Base-by-base conservation (phyloP, 2,888 invertebrate species). In the Rhamphomyia laevipes region DNA sequence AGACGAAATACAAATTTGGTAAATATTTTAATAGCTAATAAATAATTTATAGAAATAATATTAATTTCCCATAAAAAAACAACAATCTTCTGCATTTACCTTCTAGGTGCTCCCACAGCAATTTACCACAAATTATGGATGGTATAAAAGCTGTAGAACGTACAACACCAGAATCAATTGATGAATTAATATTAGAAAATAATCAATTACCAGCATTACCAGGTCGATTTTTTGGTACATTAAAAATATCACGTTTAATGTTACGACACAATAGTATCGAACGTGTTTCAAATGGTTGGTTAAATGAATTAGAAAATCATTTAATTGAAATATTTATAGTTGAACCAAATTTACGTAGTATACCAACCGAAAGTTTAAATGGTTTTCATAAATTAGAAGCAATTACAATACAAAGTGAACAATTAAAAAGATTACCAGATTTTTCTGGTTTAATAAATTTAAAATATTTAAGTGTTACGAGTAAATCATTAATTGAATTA, bases 71-170 rank as follows among this genome's bases (percentile, higher is more conserved):
- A n/a, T 35, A 35, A 30, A 30, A 6, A 6, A 11, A 30, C 7
- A 30, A 21, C 10, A 42, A 21, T 42, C 21, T 21, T 18, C 21
- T 18, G 5, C 3, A 5, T n/a, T 42, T 12, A 42, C 12, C 17
- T 71, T 73, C 5, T 68, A 90, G 90, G 90, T 91, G 91, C 66
- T 89, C 90, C n/a, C 89, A 90, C 73, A 88, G 89, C 73, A 89
- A 89, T 63, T 71, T 90, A 49, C 79, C 82, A 6, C 81, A 82
- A 63, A 85, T 89, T 15, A 68, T 83, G 55, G 82, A 81, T 61
- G 87, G 86, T 10, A 68, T 89, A 11, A 81, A 82, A 58, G 77
- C 81, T 40, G 74, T 86, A 33, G 69, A 67, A 45, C 77, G 80
- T 45, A 76, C 76, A 52, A 72, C 87, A 46, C 76, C 74, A 53